Evolutionary conservation across 2,888 invertebrate species (phyloP).

Genomic region (Callyntrura guangdongensis): DNA sequence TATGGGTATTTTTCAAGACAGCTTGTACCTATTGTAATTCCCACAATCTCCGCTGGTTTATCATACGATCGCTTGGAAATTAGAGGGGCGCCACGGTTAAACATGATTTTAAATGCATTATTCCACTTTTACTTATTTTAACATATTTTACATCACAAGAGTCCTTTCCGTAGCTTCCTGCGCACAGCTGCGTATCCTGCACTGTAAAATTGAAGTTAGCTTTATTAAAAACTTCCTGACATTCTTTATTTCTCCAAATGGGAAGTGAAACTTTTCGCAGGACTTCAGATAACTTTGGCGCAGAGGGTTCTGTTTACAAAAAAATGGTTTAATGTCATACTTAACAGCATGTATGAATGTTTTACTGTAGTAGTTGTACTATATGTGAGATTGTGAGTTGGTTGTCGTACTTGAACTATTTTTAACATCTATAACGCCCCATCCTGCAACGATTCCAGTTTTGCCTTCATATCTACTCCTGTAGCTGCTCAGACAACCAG

Average conservation of each 20-base stretch:
- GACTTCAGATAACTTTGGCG: slow-evolving; percentile 72
- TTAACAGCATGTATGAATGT: background rate
- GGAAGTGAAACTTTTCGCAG: slow-evolving; percentile 78
- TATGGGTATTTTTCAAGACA: too few species aligned
- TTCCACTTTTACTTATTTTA: too few species aligned
- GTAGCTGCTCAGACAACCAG: slow-evolving; percentile 69
- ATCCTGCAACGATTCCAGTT: slow-evolving; percentile 66
- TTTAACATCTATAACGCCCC: slow-evolving; percentile 63
- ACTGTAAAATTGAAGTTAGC: slow-evolving; percentile 69
- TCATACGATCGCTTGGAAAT: slow-evolving; percentile 62
- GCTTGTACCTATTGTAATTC: slow-evolving; percentile 64
- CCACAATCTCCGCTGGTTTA: slow-evolving; percentile 67
- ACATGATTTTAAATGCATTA: background rate
- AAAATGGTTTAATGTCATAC: background rate
- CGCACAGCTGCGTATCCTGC: slow-evolving; percentile 60
- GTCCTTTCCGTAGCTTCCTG: slow-evolving; percentile 63
- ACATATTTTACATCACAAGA: slow-evolving; percentile 50
- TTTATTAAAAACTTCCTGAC: slow-evolving; percentile 60
- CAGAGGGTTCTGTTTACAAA: slow-evolving; percentile 50
- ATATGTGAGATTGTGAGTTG: background rate
- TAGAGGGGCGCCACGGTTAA: slow-evolving; percentile 51
- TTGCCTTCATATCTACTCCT: slow-evolving; percentile 70
- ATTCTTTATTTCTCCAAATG: slow-evolving; percentile 77
- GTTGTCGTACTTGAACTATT: slow-evolving; percentile 68
- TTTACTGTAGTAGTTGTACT: slow-evolving; percentile 2